Evolutionary conservation across 2,888 invertebrate genomes (phyloP).

Genomic region (Amphipoea lucens): DNA sequence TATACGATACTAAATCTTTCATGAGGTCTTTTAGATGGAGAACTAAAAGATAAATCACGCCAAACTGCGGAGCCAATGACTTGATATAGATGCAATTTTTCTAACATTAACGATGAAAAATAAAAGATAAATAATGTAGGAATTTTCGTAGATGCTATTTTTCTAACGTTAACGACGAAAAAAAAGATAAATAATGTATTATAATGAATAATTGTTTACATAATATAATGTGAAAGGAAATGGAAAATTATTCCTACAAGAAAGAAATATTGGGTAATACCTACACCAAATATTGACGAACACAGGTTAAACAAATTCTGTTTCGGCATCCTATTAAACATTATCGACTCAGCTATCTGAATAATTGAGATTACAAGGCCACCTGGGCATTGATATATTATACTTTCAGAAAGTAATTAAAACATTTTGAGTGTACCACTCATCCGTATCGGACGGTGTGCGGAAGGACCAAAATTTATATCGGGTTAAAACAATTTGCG

Average conservation of each 20-base stretch:
- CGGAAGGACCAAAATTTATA: conserved; percentile 57
- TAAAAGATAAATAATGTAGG: background rate
- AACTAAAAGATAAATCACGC: conserved; percentile 39
- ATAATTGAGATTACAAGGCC: conserved; percentile 12
- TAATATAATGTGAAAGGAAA: background rate
- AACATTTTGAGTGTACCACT: conserved; percentile 52
- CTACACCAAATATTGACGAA: conserved; percentile 7
- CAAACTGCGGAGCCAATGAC: conserved; percentile 14
- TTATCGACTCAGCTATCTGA: conserved; percentile 20
- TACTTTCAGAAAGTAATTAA: conserved; percentile 56
- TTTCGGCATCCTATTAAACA: background rate
- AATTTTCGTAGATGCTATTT: conserved; percentile 8
- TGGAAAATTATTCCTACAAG: background rate
- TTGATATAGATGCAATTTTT: conserved; percentile 11
- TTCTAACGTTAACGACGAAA: conserved; percentile 10
- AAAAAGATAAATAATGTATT: background rate
- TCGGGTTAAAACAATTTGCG: conserved; percentile 66
- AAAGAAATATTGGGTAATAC: background rate
- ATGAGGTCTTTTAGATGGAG: conserved; percentile 25
- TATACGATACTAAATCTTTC: conserved; percentile 29
- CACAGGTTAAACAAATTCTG: conserved; percentile 12
- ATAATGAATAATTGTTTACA: background rate
- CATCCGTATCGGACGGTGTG: conserved; percentile 46
- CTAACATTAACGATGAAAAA: conserved; percentile 10
- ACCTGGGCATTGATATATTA: conserved; percentile 45